Evolutionary conservation across 2,113 vertebrate genomes (phyloP).

Genomic region (Bufo bufo): DNA sequence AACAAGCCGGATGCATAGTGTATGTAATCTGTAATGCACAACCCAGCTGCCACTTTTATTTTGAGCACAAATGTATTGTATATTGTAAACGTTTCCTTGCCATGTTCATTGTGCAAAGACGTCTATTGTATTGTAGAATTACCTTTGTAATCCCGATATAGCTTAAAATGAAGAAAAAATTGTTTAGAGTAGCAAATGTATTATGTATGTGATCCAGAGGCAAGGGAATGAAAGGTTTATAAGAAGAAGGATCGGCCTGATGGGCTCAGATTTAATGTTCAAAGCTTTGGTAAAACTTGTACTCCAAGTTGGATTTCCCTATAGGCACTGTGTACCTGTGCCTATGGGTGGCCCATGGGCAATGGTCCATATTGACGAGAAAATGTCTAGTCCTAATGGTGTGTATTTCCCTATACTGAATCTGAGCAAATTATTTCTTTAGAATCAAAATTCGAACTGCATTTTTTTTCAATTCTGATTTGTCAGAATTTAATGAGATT

Average conservation of each 20-base stretch:
- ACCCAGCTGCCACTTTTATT: slow-evolving; percentile 42
- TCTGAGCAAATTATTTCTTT: no score
- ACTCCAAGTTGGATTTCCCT: background rate
- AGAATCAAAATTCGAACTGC: no score
- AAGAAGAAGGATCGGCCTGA: background rate
- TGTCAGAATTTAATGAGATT: no score
- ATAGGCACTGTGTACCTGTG: background rate
- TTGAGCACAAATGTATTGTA: slow-evolving; percentile 3
- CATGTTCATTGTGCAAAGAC: slow-evolving; percentile 27
- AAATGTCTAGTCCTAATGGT: background rate
- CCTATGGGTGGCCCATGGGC: background rate
- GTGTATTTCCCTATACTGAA: no score
- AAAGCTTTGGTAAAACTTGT: background rate
- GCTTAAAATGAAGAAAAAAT: slow-evolving; percentile 14
- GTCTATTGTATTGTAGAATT: slow-evolving; percentile 37
- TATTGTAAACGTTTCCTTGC: slow-evolving; percentile 25
- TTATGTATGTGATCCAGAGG: background rate
- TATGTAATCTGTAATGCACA: slow-evolving; percentile 31
- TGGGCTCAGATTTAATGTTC: background rate
- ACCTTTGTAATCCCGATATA: slow-evolving; percentile 41
- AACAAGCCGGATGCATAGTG: slow-evolving; percentile 37
- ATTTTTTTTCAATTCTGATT: no score
- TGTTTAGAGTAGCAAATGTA: background rate
- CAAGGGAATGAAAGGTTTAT: background rate
- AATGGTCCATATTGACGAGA: background rate